These are phyloP conservation scores for Agrotis segetum DNA, from an alignment of 2,888 invertebrate species.

Conservation along the genomic window DNA sequence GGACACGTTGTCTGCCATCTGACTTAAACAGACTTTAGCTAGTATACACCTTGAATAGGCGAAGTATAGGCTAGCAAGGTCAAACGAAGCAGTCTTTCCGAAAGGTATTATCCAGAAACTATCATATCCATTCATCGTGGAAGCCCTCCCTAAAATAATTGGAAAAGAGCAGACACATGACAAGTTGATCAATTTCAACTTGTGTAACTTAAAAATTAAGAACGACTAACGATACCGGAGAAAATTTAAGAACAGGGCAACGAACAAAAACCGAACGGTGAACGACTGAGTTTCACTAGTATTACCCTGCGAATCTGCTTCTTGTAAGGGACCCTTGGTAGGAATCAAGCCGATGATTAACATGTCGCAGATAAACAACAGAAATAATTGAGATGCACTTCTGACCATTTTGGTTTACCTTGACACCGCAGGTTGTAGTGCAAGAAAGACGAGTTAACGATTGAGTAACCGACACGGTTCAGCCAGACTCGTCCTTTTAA, in stretches of 20 bases:
- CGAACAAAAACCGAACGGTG: background rate
- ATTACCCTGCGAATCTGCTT: background rate
- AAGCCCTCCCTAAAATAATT: background rate
- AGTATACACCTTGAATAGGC: slow-evolving; percentile 9
- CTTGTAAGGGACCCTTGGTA: background rate
- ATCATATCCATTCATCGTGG: background rate
- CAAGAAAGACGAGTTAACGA: slow-evolving; percentile 10
- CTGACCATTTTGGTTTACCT: slow-evolving; percentile 18
- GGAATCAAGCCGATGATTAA: background rate
- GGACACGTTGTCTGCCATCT: slow-evolving; percentile 47
- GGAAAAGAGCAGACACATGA: background rate
- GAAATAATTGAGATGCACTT: slow-evolving; percentile 12
- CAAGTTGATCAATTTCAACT: background rate
- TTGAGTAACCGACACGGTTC: slow-evolving; percentile 3
- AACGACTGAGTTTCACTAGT: background rate
- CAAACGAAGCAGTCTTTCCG: background rate
- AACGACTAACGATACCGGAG: too few relatives aligned
- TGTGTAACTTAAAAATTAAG: background rate
- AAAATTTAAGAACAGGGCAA: too few relatives aligned
- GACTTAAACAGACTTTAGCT: slow-evolving; percentile 45
- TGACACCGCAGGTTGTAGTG: slow-evolving; percentile 16
- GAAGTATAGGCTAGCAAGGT: slow-evolving; percentile 2
- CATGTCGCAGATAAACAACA: slow-evolving; percentile 16
- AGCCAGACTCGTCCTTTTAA: background rate
- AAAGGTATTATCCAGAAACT: background rate